Evolutionary conservation across 2,113 vertebrate genomes (phyloP).

Genomic region (Eptesicus fuscus): DNA sequence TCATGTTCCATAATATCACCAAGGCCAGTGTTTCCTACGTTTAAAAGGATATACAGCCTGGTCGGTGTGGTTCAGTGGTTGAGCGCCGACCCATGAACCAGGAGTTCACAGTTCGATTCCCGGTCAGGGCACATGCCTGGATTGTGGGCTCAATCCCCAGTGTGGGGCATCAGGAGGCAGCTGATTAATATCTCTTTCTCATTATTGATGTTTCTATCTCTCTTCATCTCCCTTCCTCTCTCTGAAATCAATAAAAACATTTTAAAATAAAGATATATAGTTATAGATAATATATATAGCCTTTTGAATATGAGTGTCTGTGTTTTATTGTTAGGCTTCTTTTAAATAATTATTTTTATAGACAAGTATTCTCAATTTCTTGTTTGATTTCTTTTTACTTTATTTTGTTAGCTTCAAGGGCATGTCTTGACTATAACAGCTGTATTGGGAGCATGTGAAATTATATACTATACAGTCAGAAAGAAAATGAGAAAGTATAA

Average conservation of each 20-base stretch:
- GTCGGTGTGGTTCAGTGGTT: too few species aligned
- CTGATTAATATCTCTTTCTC: too few species aligned
- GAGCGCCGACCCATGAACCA: too few species aligned
- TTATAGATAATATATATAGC: not conserved
- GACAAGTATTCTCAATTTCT: not conserved
- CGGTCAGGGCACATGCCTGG: too few species aligned
- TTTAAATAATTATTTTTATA: not conserved
- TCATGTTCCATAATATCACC: not conserved
- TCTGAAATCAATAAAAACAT: too few species aligned
- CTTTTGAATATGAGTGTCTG: not conserved
- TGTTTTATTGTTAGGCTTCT: not conserved
- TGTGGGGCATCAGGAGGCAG: too few species aligned
- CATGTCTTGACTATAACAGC: not conserved
- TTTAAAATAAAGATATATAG: not conserved
- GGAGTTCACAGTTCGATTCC: too few species aligned
- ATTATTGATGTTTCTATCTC: too few species aligned
- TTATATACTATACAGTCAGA: not conserved
- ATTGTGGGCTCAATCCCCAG: too few species aligned
- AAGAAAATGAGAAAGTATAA: constrained; percentile 4
- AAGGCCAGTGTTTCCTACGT: not conserved
- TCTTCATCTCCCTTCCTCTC: too few species aligned
- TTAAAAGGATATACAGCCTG: not conserved
- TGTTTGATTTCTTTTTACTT: not conserved
- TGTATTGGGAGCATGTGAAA: not conserved
- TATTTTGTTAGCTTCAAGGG: not conserved